A percentile compares a stretch with the other conserved stretches of the same genome.
phyloP scores from a whole-genome alignment of 2,888 invertebrate species.

The Frankliniella intonsa region DNA sequence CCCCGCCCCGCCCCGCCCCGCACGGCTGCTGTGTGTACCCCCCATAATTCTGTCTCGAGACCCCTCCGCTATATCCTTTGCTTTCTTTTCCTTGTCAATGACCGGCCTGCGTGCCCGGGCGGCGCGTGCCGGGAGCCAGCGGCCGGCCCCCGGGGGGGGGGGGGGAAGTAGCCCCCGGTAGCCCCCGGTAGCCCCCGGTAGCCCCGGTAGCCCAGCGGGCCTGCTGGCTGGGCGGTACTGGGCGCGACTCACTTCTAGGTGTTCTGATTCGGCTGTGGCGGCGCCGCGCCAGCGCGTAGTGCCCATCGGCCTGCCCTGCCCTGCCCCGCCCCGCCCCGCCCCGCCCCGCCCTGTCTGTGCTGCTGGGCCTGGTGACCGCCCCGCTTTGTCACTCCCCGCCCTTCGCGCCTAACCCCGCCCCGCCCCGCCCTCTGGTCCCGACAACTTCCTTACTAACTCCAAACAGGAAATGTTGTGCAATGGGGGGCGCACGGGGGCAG shows the following conservation, averaged over 20 bases:
- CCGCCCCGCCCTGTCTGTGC: too few species aligned
- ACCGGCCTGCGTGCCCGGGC: too few species aligned
- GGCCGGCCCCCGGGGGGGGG: neutral
- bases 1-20: constrained; percentile 25
- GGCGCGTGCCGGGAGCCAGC: neutral
- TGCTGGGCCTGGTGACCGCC: neutral
- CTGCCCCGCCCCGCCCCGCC: neutral
- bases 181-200: too few species aligned
- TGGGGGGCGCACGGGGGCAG: neutral
- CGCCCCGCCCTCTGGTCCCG: too few species aligned
- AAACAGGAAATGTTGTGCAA: neutral
- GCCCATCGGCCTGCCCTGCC: too few species aligned
- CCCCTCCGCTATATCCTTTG: neutral
- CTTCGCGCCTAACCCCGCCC: neutral
- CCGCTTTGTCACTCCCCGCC: neutral
- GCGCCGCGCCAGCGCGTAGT: too few species aligned
- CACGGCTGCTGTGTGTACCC: neutral
- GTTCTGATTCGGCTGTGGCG: too few species aligned
- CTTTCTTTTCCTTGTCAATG: neutral
- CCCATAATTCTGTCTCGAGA: constrained; percentile 12
- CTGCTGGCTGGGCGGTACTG: too few species aligned
- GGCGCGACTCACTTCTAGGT: too few species aligned
- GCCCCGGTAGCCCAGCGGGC: too few species aligned
- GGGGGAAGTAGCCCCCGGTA: neutral
- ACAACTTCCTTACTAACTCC: too few species aligned